Percentiles rank a stretch among this genome's conserved stretches.
Evolutionary conservation across 1,140 invertebrate genomes (phyloP).

Genomic region (Calliphora vicina): DNA sequence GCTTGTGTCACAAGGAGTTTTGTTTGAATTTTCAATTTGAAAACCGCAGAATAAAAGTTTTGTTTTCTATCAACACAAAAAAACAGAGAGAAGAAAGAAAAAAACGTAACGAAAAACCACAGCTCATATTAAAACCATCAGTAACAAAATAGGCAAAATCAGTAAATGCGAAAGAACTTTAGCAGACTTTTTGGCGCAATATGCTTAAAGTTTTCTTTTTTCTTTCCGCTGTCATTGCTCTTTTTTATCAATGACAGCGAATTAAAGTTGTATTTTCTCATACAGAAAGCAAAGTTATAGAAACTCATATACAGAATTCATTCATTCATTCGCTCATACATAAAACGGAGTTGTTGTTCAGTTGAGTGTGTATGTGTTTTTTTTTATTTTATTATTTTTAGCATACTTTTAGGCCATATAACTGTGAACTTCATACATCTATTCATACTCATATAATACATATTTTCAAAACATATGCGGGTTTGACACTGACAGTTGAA

Average conservation of each 20-base stretch:
- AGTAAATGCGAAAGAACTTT: not conserved
- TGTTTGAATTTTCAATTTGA: not conserved
- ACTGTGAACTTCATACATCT: not conserved
- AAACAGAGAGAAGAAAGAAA: not conserved
- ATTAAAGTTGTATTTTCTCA: not conserved
- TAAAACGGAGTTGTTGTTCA: not conserved
- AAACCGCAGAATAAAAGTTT: conserved; percentile 3
- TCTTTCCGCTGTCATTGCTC: no score
- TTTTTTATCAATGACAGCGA: not conserved
- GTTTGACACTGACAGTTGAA: conserved; percentile 8
- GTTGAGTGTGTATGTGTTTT: not conserved
- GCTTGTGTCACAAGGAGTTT: not conserved
- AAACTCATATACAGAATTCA: not conserved
- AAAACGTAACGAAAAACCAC: not conserved
- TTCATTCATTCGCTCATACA: not conserved
- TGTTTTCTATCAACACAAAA: not conserved
- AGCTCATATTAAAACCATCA: not conserved
- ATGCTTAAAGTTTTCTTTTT: not conserved
- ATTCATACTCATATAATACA: not conserved
- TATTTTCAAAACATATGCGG: not conserved
- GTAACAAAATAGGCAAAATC: not conserved
- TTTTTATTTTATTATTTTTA: not conserved
- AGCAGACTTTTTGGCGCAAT: conserved; percentile 10
- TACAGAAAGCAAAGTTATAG: not conserved
- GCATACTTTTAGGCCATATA: not conserved